Percentiles rank a stretch among this genome's conserved stretches.
Evolutionary conservation across 2,888 invertebrate genomes (phyloP).

Genomic region (Scrobipalpa atriplicella): DNA sequence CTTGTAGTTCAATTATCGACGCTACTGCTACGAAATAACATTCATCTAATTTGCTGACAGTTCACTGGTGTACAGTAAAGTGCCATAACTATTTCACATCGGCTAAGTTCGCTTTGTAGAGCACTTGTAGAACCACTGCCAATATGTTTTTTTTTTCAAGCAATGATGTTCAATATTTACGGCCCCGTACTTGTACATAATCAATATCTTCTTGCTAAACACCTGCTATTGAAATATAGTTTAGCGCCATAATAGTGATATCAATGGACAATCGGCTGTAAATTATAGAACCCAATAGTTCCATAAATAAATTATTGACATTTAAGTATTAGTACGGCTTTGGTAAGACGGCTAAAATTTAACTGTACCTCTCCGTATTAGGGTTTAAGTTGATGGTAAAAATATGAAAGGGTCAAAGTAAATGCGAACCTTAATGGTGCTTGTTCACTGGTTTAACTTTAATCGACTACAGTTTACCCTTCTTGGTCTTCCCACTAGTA

Average conservation of each 20-base stretch:
- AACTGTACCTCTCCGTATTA: not conserved
- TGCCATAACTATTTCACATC: too few relatives aligned
- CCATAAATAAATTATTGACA: conserved; percentile 20
- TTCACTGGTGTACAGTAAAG: not conserved
- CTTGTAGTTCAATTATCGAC: not conserved
- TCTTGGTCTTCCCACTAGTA: too few relatives aligned
- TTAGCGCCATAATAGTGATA: conserved; percentile 4
- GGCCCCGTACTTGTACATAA: not conserved
- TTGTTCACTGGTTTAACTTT: too few relatives aligned
- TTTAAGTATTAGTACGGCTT: not conserved
- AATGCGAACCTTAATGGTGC: not conserved
- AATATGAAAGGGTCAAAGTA: not conserved
- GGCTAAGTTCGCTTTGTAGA: too few relatives aligned
- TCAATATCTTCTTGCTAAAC: not conserved
- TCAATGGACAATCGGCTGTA: conserved; percentile 20
- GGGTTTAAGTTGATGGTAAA: not conserved
- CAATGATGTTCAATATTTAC: too few relatives aligned
- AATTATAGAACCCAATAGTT: conserved; percentile 1
- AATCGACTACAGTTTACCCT: too few relatives aligned
- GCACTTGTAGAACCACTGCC: too few relatives aligned
- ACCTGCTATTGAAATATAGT: not conserved
- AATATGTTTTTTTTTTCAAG: too few relatives aligned
- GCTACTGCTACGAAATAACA: not conserved
- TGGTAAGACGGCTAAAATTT: not conserved
- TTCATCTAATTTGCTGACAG: conserved; percentile 1